Evolutionary conservation across 2,888 invertebrate genomes (phyloP).

Genomic region (Agonopterix heracliana): DNA sequence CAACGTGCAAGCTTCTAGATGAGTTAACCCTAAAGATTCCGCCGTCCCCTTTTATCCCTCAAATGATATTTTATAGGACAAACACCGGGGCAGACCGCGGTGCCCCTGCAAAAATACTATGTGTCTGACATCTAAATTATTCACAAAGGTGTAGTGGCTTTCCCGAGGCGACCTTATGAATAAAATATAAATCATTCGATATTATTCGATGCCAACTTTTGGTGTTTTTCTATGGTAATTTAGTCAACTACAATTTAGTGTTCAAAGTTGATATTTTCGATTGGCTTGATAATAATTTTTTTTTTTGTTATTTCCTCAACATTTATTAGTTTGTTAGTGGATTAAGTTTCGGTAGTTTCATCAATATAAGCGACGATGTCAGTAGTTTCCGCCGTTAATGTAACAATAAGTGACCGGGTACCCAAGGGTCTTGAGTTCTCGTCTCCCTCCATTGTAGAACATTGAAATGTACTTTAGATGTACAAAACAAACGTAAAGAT

Average conservation of each 20-base stretch:
- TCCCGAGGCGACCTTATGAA: conserved; percentile 52
- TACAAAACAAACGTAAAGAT: too few species aligned
- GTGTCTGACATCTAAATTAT: conserved; percentile 62
- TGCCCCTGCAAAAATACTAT: conserved; percentile 66
- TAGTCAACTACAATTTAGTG: conserved; percentile 24
- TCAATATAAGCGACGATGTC: conserved; percentile 20
- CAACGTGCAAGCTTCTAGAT: conserved; percentile 9
- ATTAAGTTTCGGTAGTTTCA: conserved; percentile 10
- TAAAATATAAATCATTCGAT: conserved; percentile 67
- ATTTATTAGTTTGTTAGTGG: too few species aligned
- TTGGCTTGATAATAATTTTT: neutral
- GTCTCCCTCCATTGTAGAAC: conserved; percentile 30
- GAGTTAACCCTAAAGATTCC: conserved; percentile 24
- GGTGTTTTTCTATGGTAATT: conserved; percentile 34
- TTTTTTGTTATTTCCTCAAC: neutral
- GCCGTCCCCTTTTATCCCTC: conserved; percentile 27
- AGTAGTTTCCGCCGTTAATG: conserved; percentile 29
- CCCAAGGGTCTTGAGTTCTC: conserved; percentile 32
- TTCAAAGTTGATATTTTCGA: conserved; percentile 6
- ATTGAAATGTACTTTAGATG: too few species aligned
- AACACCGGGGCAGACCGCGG: conserved; percentile 43
- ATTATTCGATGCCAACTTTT: conserved; percentile 47
- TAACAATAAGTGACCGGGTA: conserved; percentile 56
- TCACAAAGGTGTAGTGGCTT: conserved; percentile 64
- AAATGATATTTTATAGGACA: conserved; percentile 60